Base-by-base conservation (phyloP, 2,797 vertebrate species). In the Pangasius larnaudii region DNA sequence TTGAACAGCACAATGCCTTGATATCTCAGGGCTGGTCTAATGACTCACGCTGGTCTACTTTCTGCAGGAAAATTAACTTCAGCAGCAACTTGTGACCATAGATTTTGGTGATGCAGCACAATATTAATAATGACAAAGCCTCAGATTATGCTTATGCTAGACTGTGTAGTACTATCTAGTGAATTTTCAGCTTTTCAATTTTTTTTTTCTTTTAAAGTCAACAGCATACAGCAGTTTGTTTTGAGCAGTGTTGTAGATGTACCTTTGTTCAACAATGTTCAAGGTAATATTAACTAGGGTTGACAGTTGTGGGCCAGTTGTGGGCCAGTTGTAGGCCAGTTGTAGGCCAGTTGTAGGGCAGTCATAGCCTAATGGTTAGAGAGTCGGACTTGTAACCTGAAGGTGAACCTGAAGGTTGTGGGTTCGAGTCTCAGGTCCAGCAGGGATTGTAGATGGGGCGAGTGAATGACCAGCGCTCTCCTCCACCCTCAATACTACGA, bases 21-120 rank as follows among this genome's bases (percentile, higher is more conserved):
- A 74, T 86, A 81, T 87, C 78, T 90, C 87, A 87, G 85, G 80
- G 85, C 75, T 85, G 67, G 84, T 39, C 86, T 84, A 86, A 77
- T 90, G 84, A 88, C 80, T 89, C 89, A 86, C 71, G 30, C 61
- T 30, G 83, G 24, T 86, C 75, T 78, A 65, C 67, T 87, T 89
- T 78, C 83, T 65, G 85, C 56, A 84, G 89, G 58, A 84, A 86
- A 84, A 86, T 33, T 81, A 71, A 86, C 53, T 61, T 61, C 87
- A 56, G 18, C 49, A 36, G 33, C 11, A 2, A 1, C 19, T 65
- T 30, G 39, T 63, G 59, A 82, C 24, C 16, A 13, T 16, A 39
- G 51, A 36, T 36, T 61, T 27, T 61, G 33, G 24, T 63, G 16
- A 16, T 18, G 7, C 3, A 67, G 16, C 8, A 19, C 39, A 83